Base-by-base conservation (phyloP, 2,797 vertebrate species). In the Mycteria americana region DNA sequence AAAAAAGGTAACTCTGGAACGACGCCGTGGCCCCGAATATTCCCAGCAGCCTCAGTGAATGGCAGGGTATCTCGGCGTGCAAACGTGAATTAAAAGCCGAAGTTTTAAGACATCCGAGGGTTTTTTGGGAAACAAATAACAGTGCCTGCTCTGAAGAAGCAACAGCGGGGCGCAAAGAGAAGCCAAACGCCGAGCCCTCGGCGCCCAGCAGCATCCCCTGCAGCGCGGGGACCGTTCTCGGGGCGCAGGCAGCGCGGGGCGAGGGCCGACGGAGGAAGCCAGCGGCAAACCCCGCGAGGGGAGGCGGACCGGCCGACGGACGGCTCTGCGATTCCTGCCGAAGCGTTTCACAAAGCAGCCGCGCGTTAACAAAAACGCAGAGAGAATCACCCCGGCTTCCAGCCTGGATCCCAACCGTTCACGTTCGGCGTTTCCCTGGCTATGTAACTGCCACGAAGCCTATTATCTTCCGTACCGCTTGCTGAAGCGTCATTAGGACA, bases 291-390 rank as follows among this genome's bases (percentile, higher is more conserved):
- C 59, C 37, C 23, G 15, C 4, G 4, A 43, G 9, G 41, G 41
- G n/a, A 46, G 70, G 62, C 77, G 22, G 50, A 41, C 70, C 13
- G 19, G 74, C 92, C 24, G 25, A 50, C 7, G 25, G 78, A 78
- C 35, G 24, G 57, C 69, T 87, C 64, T 24, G 62, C 56, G 13
- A 65, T 48, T 41, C 64, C 70, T 96, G 96, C 93, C 95, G 92
- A 87, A 94, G 78, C 74, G 80, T 92, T 95, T 92, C 9, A 93
- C 53, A 56, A 89, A 96, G 95, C 96, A 97, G 97, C 95, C 97
- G 96, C 31, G 77, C 15, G 7, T 33, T 83, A 64, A 77, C 18
- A 31, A 83, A 85, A 89, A 8, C 5, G 18, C 83, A 18, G 65
- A 89, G 65, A 89, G 93, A 59, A 64, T 12, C 24, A 48, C 60